phyloP scores from a whole-genome alignment of 2,113 vertebrate species.

The Corythoichthys intestinalis region DNA sequence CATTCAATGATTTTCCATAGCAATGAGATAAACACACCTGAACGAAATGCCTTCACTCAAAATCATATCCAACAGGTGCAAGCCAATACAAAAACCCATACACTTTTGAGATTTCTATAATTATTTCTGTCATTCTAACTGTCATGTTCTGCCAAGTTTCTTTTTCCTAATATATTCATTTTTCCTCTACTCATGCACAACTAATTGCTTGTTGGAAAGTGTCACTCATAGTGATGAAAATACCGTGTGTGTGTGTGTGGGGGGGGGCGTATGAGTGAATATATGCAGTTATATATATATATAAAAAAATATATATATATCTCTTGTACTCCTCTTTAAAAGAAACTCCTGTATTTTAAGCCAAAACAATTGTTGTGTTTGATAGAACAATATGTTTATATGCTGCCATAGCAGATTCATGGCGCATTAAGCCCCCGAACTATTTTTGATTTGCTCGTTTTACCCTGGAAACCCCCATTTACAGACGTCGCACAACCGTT shows the following conservation, averaged over 20 bases:
- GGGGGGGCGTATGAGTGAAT: not conserved
- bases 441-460: too few relatives aligned
- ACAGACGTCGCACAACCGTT: too few relatives aligned
- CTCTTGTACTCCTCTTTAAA: too few relatives aligned
- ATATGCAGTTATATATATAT: not conserved
- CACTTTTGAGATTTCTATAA: not conserved
- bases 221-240: constrained; percentile 29
- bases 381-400: too few relatives aligned
- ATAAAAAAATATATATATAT: not conserved
- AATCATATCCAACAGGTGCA: constrained; percentile 1
- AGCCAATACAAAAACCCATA: constrained; percentile 1
- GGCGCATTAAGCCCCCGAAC: too few relatives aligned
- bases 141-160: constrained; percentile 30
- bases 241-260: not conserved
- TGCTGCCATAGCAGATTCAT: too few relatives aligned
- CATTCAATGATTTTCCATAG: not conserved
- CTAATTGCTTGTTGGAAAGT: constrained; percentile 41
- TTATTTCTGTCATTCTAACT: constrained; percentile 7
- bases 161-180: constrained; percentile 25
- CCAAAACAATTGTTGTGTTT: too few relatives aligned
- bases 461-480: too few relatives aligned
- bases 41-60: constrained; percentile 1
- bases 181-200: constrained; percentile 40
- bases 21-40: not conserved
- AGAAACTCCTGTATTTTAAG: too few relatives aligned